These are phyloP conservation scores for Callipepla squamata DNA, from an alignment of 2,113 vertebrate genomes.

Conservation along the genomic window DNA sequence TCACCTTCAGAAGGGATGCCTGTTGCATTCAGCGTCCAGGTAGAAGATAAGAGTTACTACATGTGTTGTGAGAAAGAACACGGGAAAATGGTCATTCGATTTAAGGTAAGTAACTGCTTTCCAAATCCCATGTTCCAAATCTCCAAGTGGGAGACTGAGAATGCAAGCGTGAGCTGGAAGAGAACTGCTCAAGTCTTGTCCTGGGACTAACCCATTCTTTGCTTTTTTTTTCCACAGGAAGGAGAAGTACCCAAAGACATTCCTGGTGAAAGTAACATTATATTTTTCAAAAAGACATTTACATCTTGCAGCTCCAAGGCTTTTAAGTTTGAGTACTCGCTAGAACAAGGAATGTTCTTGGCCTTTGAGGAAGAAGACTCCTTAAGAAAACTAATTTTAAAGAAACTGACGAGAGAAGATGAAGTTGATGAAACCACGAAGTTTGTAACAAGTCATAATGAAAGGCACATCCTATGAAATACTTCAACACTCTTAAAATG, in stretches of 20 bases:
- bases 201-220: background rate
- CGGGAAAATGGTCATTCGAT: slow-evolving; percentile 9
- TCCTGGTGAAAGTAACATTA: slow-evolving; percentile 60
- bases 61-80: slow-evolving; percentile 51
- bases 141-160: rapidly evolving
- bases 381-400: slow-evolving; percentile 70
- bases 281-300: slow-evolving; percentile 77
- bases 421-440: slow-evolving; percentile 68
- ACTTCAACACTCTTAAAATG: background rate
- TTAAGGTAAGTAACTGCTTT: slow-evolving; percentile 46
- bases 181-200: background rate
- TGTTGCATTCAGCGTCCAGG: slow-evolving; percentile 53
- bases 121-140: background rate
- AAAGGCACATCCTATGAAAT: background rate
- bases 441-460: background rate
- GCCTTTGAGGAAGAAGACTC: slow-evolving; percentile 64
- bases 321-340: slow-evolving; percentile 76
- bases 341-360: slow-evolving; percentile 73
- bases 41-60: slow-evolving; percentile 21
- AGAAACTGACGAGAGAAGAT: slow-evolving; percentile 41
- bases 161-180: background rate
- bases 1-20: background rate
- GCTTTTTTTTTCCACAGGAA: slow-evolving; percentile 58
- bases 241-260: slow-evolving; percentile 71
- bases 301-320: slow-evolving; percentile 19